Evolutionary conservation across 1,140 invertebrate genomes (phyloP).

Genomic region (Zaprionus vittiger): DNA sequence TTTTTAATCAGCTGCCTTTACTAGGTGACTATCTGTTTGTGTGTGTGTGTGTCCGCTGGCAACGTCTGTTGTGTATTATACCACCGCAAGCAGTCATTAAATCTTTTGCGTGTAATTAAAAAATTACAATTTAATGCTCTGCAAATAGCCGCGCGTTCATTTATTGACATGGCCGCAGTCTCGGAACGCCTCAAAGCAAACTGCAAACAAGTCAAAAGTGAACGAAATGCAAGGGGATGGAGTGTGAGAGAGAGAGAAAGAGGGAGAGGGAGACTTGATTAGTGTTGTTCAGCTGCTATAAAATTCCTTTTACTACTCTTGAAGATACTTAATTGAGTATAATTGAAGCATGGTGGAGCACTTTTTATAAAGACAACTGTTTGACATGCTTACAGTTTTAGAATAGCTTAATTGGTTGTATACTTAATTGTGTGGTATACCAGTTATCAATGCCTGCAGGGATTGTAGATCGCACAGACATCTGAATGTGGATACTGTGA

Average conservation of each 20-base stretch:
- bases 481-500: too few relatives aligned
- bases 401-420: neutral
- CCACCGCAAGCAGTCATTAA: slow-evolving; percentile 74
- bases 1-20: slow-evolving; percentile 52
- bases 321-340: neutral
- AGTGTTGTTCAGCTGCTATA: neutral
- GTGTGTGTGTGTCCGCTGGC: slow-evolving; percentile 10
- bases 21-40: slow-evolving; percentile 13
- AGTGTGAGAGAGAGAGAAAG: neutral
- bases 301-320: neutral
- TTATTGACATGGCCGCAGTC: slow-evolving; percentile 63
- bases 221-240: too few relatives aligned
- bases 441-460: neutral
- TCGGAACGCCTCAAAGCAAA: slow-evolving; percentile 9
- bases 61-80: slow-evolving; percentile 70
- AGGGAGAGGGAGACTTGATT: neutral
- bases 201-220: slow-evolving; percentile 13
- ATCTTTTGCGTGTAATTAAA: slow-evolving; percentile 81
- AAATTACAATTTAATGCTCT: slow-evolving; percentile 79
- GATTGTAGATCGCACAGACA: too few relatives aligned
- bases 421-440: neutral
- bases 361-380: neutral
- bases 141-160: slow-evolving; percentile 59
- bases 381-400: neutral
- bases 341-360: neutral